These are phyloP conservation scores for Bostrychus sinensis DNA, from an alignment of 2,113 vertebrate genomes.

Conservation along the genomic window DNA sequence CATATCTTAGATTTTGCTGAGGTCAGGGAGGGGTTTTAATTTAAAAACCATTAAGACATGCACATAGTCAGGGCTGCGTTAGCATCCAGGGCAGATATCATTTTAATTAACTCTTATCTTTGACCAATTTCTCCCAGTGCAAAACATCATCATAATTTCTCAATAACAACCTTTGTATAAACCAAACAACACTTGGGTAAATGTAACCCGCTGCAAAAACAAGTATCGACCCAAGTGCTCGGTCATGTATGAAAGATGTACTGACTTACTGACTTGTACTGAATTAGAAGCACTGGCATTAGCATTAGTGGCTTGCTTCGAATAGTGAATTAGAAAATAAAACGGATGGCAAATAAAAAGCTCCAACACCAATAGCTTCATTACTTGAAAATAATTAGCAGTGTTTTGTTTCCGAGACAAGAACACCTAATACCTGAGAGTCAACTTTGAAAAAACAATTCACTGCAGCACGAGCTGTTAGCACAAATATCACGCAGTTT, in stretches of 20 bases:
- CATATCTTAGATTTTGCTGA: conserved; percentile 75
- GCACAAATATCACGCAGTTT: not conserved
- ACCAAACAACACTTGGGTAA: conserved; percentile 27
- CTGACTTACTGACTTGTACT: no score
- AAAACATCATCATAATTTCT: conserved; percentile 72
- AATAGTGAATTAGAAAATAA: conserved; percentile 7
- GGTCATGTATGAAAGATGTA: not conserved
- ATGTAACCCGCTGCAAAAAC: conserved; percentile 13
- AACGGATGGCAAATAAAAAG: conserved; percentile 2
- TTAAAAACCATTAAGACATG: conserved; percentile 76
- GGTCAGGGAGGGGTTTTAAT: conserved; percentile 78
- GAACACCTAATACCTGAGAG: not conserved
- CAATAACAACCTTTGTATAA: conserved; percentile 51
- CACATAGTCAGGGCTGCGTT: conserved; percentile 49
- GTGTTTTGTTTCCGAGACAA: conserved; percentile 6
- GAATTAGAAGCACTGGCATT: conserved; percentile 1
- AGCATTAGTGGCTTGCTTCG: not conserved
- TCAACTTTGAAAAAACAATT: not conserved
- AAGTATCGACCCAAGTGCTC: conserved; percentile 5
- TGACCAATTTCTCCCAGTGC: conserved; percentile 59
- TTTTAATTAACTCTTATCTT: conserved; percentile 85
- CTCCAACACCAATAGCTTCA: conserved; percentile 3
- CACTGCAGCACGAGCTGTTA: not conserved
- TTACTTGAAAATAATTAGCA: conserved; percentile 5
- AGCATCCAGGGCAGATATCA: conserved; percentile 68